A percentile compares a stretch with the other conserved stretches of the same genome.
Evolutionary conservation across 1,140 invertebrate genomes (phyloP).

Genomic region (Drosophila miranda): DNA sequence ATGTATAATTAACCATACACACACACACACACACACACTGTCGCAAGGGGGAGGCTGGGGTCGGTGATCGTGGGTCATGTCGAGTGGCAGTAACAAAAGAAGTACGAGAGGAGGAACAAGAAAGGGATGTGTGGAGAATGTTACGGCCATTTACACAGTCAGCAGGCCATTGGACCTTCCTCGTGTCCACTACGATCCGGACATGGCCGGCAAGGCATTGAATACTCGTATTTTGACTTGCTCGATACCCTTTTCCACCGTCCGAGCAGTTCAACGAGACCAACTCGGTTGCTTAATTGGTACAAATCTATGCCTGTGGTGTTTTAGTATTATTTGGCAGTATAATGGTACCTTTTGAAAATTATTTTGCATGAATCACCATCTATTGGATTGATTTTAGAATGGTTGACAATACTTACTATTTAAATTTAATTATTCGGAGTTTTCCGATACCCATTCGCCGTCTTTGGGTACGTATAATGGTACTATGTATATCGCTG

Average conservation of each 20-base stretch:
- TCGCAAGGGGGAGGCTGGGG: background rate
- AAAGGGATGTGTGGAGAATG: constrained; percentile 58
- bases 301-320: too few relatives aligned
- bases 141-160: constrained; percentile 68
- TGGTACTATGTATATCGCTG: too few relatives aligned
- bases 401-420: too few relatives aligned
- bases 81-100: constrained; percentile 32
- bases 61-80: constrained; percentile 1
- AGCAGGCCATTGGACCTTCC: constrained; percentile 37
- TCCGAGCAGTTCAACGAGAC: background rate
- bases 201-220: constrained; percentile 49
- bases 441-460: too few relatives aligned
- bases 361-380: too few relatives aligned
- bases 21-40: constrained; percentile 22
- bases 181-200: constrained; percentile 20
- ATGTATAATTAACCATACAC: constrained; percentile 75
- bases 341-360: too few relatives aligned
- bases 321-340: too few relatives aligned
- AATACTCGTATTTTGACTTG: constrained; percentile 55
- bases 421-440: too few relatives aligned
- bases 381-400: too few relatives aligned
- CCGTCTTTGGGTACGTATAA: too few relatives aligned
- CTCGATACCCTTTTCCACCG: constrained; percentile 24
- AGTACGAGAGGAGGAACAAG: constrained; percentile 18
- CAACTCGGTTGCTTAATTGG: too few relatives aligned